Evolutionary conservation across 2,797 vertebrate genomes (phyloP), one percentile per base, ranked within the genome.

Genomic region (Hipposideros larvatus): DNA sequence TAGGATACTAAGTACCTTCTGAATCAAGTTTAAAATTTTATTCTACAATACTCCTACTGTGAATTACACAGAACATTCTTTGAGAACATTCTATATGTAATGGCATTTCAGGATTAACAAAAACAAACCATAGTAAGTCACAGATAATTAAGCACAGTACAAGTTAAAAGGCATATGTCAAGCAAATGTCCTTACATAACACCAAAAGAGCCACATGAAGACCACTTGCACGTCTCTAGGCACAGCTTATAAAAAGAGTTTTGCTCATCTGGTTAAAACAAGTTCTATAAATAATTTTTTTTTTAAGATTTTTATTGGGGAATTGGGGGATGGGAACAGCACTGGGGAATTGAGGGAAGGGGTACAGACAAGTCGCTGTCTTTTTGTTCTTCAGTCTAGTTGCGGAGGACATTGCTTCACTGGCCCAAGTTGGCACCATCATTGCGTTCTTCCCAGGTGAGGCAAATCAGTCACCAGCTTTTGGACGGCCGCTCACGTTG

Each of bases 81-180:
- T 53, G 43, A 74, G n/a, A 68, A 66, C 51, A 87, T 63, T 79
- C 48, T 70, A 14, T 31, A 92, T 26, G 34, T n/a, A 91, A 84
- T 24, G 16, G 66, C 59, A 91, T 74, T 85, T 91, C 21, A 89
- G 73, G 24, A 65, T 77, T 91, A 90, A 86, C 34, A 71, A 94
- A 88, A 91, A 87, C 48, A 37, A 94, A 73, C 43, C 53, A 15
- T 10, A 75, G 37, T 63, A 88, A 87, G n/a, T 80, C 66, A 51
- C 11, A 74, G 28, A 78, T 31, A 89, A 34, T 26, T 31, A 66
- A 83, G 34, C 53, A 79, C 0, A 46, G 26, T 61, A 66, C 63
- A 79, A 85, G 31, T 37, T 59, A 63, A 61, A 95, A 87, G n/a
- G 34, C 19, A 85, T 13, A 59, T 63, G 57, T 59, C 41, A 78